Percentiles rank a stretch among this genome's conserved stretches.
These are phyloP conservation scores for Platyscapa corneri DNA, from an alignment of 1,140 invertebrate genomes.

Conservation along the genomic window DNA sequence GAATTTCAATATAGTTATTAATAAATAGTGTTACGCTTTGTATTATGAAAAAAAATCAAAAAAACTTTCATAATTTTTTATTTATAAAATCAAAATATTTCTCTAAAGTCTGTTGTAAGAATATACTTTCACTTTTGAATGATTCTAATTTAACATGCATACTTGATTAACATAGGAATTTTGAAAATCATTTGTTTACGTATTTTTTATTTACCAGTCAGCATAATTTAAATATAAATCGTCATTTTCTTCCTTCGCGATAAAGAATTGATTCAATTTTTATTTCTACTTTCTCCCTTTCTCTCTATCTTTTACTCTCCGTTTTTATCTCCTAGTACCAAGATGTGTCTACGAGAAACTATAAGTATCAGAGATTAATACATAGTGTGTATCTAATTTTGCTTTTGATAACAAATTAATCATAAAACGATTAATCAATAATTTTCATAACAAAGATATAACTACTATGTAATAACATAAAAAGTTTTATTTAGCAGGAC, in stretches of 20 bases:
- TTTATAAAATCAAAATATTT: too few relatives aligned
- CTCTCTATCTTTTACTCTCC: background rate
- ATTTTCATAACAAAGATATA: background rate
- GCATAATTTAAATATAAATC: background rate
- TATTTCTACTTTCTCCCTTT: background rate
- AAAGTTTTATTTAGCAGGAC: too few relatives aligned
- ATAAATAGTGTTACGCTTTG: too few relatives aligned
- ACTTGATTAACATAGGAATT: background rate
- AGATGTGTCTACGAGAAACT: background rate
- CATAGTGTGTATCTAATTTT: background rate
- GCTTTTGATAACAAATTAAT: too few relatives aligned
- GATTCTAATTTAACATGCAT: background rate
- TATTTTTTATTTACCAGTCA: background rate
- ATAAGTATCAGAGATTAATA: background rate
- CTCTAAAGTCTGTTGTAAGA: too few relatives aligned
- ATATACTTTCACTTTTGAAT: background rate
- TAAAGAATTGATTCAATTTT: background rate
- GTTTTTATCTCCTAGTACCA: background rate
- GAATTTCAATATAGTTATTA: too few relatives aligned
- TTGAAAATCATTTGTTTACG: background rate
- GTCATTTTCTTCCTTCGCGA: background rate
- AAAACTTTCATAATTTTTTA: too few relatives aligned
- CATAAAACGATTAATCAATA: too few relatives aligned
- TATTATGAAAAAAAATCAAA: too few relatives aligned
- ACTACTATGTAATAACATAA: too few relatives aligned